A percentile compares a stretch with the other conserved stretches of the same genome.
phyloP scores from a whole-genome alignment of 2,888 invertebrate genomes.

The Conchocele bisecta region DNA sequence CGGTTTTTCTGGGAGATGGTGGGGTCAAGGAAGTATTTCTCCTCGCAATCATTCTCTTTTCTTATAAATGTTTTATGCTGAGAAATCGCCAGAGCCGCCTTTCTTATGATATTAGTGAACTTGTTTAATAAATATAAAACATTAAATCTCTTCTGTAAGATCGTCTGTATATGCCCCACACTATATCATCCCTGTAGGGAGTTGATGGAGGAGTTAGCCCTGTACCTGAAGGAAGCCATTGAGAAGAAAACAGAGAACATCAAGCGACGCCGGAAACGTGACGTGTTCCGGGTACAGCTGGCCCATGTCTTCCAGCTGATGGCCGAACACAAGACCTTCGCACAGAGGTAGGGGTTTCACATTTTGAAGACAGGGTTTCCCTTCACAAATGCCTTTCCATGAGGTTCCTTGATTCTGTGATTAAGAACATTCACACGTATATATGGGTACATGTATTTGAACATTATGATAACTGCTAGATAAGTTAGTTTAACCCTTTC shows the following conservation, averaged over 20 bases:
- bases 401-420: neutral
- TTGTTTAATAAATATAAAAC: too few relatives aligned
- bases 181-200: too few relatives aligned
- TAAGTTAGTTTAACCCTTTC: too few relatives aligned
- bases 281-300: conserved; percentile 95
- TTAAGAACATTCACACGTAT: neutral
- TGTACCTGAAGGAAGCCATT: conserved; percentile 96
- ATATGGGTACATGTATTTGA: neutral
- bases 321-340: conserved; percentile 86
- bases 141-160: too few relatives aligned
- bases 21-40: too few relatives aligned
- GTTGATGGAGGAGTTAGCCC: conserved; percentile 96
- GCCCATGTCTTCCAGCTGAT: conserved; percentile 95
- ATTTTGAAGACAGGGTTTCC: too few relatives aligned
- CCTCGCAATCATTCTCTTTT: too few relatives aligned
- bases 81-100: too few relatives aligned
- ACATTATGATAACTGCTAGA: neutral
- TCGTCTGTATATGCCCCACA: too few relatives aligned
- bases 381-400: neutral
- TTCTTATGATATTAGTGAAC: too few relatives aligned
- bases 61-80: too few relatives aligned
- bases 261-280: conserved; percentile 93
- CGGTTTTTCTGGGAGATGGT: too few relatives aligned
- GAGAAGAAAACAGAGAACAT: conserved; percentile 99
- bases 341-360: conserved; percentile 79